These are phyloP conservation scores for Odontamblyopus lacepedii DNA, from an alignment of 2,797 vertebrate genomes.

Conservation along the genomic window DNA sequence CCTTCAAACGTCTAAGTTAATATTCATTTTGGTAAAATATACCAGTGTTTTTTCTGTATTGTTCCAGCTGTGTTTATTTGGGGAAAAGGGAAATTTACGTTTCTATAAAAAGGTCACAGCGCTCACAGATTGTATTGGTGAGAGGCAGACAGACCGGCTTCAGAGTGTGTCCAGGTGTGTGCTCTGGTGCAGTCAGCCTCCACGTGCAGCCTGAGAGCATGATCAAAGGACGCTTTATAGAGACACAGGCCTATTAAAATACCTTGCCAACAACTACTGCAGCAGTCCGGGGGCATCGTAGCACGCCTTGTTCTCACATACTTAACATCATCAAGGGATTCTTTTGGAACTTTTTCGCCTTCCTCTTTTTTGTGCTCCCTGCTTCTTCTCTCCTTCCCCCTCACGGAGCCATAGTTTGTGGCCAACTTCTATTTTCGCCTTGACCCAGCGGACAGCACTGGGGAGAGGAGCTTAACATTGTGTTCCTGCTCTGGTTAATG, in stretches of 20 bases:
- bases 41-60: too few relatives aligned
- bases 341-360: constrained; percentile 29
- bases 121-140: constrained; percentile 8
- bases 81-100: too few relatives aligned
- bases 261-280: constrained; percentile 69
- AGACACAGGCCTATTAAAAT: constrained; percentile 75
- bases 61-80: too few relatives aligned
- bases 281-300: constrained; percentile 59
- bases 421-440: constrained; percentile 66
- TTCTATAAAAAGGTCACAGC: background rate
- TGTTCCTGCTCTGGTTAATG: constrained; percentile 65
- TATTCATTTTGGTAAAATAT: too few relatives aligned
- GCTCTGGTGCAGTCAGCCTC: constrained; percentile 53
- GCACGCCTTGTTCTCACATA: constrained; percentile 50
- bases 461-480: constrained; percentile 66
- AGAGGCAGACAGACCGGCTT: constrained; percentile 39
- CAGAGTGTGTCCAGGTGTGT: constrained; percentile 65
- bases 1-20: too few relatives aligned
- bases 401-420: constrained; percentile 48
- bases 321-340: constrained; percentile 43
- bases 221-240: constrained; percentile 77
- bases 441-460: constrained; percentile 59
- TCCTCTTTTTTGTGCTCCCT: constrained; percentile 21
- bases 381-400: constrained; percentile 20
- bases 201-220: constrained; percentile 57